Conservation (phyloP, 2,888 invertebrate species). For the Dicyrtoma fusca region DNA sequence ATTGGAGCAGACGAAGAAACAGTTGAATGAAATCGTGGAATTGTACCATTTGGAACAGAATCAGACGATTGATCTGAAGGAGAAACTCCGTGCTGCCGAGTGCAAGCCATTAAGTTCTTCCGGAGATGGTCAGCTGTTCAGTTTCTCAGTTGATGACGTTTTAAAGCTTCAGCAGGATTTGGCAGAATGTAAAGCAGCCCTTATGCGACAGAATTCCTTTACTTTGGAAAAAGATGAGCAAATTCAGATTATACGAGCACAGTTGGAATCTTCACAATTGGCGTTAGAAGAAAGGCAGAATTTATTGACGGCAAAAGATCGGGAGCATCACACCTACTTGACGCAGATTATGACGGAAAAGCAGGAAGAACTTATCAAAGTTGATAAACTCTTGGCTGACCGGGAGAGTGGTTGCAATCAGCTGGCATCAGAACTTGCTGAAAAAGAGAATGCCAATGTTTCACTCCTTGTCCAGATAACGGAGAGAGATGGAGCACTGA, state of each 20-base stretch:
- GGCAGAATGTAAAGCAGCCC: too few species aligned
- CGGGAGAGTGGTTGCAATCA: neutral
- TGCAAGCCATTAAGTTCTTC: neutral
- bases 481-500: slow-evolving; percentile 6
- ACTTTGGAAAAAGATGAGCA: slow-evolving; percentile 10
- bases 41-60: slow-evolving; percentile 6
- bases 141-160: too few species aligned
- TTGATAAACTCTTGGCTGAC: neutral
- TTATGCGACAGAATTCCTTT: too few species aligned
- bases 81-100: neutral
- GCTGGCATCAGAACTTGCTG: neutral
- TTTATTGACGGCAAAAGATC: too few species aligned
- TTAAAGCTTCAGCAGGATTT: too few species aligned
- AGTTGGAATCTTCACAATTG: slow-evolving; percentile 1
- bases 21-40: slow-evolving; percentile 8
- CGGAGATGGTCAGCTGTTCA: too few species aligned
- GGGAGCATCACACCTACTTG: too few species aligned
- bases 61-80: slow-evolving; percentile 17
- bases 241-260: slow-evolving; percentile 1
- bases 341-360: too few species aligned
- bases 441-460: neutral
- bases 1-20: neutral
- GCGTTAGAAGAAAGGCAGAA: neutral
- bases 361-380: neutral
- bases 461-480: neutral